Evolutionary conservation across 2,797 vertebrate genomes (phyloP), one percentile per base, ranked within the genome.

Genomic region (Enteromius fasciolatus): DNA sequence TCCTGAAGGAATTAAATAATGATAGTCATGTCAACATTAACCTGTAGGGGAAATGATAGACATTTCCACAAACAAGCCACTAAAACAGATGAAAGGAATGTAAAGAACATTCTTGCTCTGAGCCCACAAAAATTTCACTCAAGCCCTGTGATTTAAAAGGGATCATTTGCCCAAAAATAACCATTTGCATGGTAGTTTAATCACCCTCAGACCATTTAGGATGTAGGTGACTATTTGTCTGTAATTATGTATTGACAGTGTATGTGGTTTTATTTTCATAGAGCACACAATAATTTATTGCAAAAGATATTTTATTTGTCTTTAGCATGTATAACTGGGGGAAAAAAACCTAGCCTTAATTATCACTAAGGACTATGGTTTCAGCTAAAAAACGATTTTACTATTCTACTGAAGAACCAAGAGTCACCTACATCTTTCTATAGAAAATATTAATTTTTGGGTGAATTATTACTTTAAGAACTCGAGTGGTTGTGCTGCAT

Each of bases 1-100:
- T 50, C 20, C 41, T 50, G 4, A 52, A 25, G n/a, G 74, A 82
- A 85, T 67, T 11, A 50, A 74, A 78, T 68, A 9, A 81, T 36
- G 72, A 17, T 52, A 74, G 36, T 63, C 50, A 61, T 36, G 52
- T 25, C 20, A 77, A 63, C 50, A 57, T 50, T 69, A 46, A 28
- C 28, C 36, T 25, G 41, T 76, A 17, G 48, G n/a, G 25, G 4
- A 81, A 54, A 82, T 9, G 25, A 7, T 33, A 18, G 0, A 67
- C 33, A 4, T 69, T 64, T 54, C 11, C 5, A 66, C 28, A 64
- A 50, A 64, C 17, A 4, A 57, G 17, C 14, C 25, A 36, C 8
- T 73, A 63, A 57, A 73, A 48, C 25, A 20, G 31, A 50, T 31
- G 28, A 31, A 31, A 31, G 28, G 28, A 31, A 31, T 70, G 48